Evolutionary conservation across 2,888 invertebrate species (phyloP), one percentile per base, ranked within the genome.

Genomic region (Dryadula phaetusa): DNA sequence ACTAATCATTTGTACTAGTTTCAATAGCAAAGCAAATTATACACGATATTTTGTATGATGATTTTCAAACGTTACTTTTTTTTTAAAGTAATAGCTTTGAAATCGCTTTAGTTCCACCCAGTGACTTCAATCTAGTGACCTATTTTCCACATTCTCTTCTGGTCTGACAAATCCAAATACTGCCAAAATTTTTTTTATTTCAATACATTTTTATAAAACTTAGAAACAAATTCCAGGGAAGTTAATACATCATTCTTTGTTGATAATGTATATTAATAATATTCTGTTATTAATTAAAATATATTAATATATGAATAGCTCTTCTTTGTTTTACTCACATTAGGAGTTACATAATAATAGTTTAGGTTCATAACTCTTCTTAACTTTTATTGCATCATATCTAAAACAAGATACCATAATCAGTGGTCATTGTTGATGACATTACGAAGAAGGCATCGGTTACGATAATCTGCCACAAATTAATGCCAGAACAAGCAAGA

Each of bases 31-130:
- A 25, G n/a, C n/a, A 22, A 56, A 40, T 22, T 22, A 20, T 56
- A 56, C 28, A 10, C 16, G 28, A 32, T 52, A 52, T 52, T 28
- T 49, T 52, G 28, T 28, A 52, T 52, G 28, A 52, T 16, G 32
- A 28, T 25, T 60, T 60, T 46, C 28, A 60, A 42, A 60, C 20
- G 42, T 10, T 28, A 18, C 18, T 32, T 28, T 60, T 56, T 54
- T 60, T 60, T 60, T 42, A 32, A 60, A 60, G 28, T 42, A 60
- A 60, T 60, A 60, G 60, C 60, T 60, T 60, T 60, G 60, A 60
- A 60, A 60, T 44, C 42, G 60, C 16, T 60, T 60, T 44, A 60
- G 42, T 60, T 60, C 60, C 44, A 60, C 60, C 60, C 44, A 60
- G 60, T 42, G 42, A 60, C 42, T 60, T 32, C 42, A 60, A 60